Conservation (phyloP, 1,140 invertebrate genomes). For the Nasonia giraulti region DNA sequence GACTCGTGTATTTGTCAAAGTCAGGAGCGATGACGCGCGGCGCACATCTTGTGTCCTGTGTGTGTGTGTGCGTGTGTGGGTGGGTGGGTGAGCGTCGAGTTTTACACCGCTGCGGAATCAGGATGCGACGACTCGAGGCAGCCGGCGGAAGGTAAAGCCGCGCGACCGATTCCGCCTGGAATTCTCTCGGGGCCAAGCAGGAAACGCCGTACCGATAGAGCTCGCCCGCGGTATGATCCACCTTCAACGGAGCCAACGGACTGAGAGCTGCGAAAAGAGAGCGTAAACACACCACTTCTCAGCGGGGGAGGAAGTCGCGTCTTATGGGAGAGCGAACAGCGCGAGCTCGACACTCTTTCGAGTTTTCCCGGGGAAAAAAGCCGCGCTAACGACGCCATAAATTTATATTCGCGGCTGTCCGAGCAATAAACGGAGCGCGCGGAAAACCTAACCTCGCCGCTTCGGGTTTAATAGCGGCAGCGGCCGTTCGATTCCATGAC, state of each 20-base stretch:
- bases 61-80: too few species aligned
- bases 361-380: too few species aligned
- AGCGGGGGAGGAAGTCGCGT: too few species aligned
- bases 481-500: not conserved
- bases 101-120: not conserved
- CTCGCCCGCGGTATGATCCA: too few species aligned
- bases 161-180: not conserved
- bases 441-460: not conserved
- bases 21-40: constrained; percentile 17
- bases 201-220: constrained; percentile 11
- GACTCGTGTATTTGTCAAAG: constrained; percentile 18
- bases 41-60: not conserved
- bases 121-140: not conserved
- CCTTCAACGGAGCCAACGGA: not conserved
- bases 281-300: too few species aligned
- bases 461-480: not conserved
- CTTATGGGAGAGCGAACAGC: too few species aligned
- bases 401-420: too few species aligned
- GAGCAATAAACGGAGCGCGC: too few species aligned
- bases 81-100: not conserved
- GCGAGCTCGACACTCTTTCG: too few species aligned
- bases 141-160: constrained; percentile 18
- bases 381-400: too few species aligned
- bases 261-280: too few species aligned
- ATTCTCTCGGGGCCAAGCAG: not conserved